A percentile compares a stretch with the other conserved stretches of the same genome.
Conservation (phyloP, 2,888 invertebrate genomes). For the Dasypolia templi region DNA sequence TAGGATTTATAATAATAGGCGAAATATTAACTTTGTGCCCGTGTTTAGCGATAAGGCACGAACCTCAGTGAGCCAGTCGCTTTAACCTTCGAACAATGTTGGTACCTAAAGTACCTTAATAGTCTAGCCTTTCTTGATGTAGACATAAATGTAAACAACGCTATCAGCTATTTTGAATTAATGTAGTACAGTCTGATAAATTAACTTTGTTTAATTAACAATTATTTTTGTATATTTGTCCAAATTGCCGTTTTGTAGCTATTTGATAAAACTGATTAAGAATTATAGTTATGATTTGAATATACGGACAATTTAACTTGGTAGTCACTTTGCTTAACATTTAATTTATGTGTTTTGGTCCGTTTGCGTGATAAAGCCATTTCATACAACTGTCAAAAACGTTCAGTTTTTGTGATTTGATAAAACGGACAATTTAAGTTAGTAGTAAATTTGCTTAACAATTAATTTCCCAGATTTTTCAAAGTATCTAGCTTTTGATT, state of each 20-base stretch:
- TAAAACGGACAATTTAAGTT: too few relatives aligned
- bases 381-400: not conserved
- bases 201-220: too few relatives aligned
- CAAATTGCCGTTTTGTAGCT: too few relatives aligned
- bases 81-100: slow-evolving; percentile 55
- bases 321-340: too few relatives aligned
- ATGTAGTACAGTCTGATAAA: not conserved
- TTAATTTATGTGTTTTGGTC: too few relatives aligned
- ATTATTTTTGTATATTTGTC: too few relatives aligned
- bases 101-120: not conserved
- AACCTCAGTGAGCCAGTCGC: slow-evolving; percentile 64
- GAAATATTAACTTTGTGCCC: slow-evolving; percentile 72
- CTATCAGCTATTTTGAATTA: slow-evolving; percentile 18
- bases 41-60: slow-evolving; percentile 76
- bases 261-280: too few relatives aligned
- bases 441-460: not conserved
- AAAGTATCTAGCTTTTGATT: not conserved
- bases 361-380: too few relatives aligned
- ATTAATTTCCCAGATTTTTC: accelerated
- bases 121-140: slow-evolving; percentile 10
- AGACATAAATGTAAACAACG: not conserved
- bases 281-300: too few relatives aligned
- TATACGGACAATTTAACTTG: too few relatives aligned
- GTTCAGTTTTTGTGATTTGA: not conserved
- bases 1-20: slow-evolving; percentile 66